These are phyloP conservation scores for Leptobrachium leishanense DNA, from an alignment of 2,113 vertebrate genomes.

Conservation along the genomic window DNA sequence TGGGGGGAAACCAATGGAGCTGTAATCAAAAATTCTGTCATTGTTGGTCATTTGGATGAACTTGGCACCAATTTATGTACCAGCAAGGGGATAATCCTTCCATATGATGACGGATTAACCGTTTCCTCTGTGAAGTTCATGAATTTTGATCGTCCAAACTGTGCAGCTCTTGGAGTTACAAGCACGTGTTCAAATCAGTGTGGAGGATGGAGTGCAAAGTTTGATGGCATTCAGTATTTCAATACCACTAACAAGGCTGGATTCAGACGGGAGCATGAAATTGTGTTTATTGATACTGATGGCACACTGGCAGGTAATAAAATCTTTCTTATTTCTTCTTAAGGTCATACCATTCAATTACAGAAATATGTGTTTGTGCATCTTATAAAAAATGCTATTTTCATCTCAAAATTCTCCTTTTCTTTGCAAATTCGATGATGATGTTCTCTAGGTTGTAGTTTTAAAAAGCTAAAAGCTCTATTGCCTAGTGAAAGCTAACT, in stretches of 20 bases:
- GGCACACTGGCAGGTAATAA: not conserved
- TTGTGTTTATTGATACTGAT: no score
- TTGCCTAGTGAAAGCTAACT: no score
- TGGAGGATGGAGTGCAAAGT: conserved; percentile 77
- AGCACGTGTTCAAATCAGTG: conserved; percentile 65
- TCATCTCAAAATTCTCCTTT: no score
- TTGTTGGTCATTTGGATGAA: conserved; percentile 77
- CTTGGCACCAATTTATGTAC: conserved; percentile 69
- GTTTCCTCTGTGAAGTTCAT: conserved; percentile 73
- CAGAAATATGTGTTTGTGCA: no score
- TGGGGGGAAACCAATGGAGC: conserved; percentile 74
- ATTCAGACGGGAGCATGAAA: no score
- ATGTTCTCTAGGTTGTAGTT: no score
- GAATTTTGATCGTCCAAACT: conserved; percentile 63
- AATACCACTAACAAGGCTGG: conserved; percentile 73
- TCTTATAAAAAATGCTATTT: no score
- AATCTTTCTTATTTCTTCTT: no score
- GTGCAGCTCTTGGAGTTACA: conserved; percentile 73
- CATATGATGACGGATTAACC: conserved; percentile 78
- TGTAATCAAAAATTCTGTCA: conserved; percentile 69
- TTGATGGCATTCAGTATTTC: conserved; percentile 63
- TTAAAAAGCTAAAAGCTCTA: no score
- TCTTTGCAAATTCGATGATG: no score
- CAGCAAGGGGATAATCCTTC: conserved; percentile 66
- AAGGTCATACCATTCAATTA: no score